Percentiles rank a stretch among this genome's conserved stretches.
Conservation (phyloP, 2,888 invertebrate species). For the Dicyrtomina minuta region DNA sequence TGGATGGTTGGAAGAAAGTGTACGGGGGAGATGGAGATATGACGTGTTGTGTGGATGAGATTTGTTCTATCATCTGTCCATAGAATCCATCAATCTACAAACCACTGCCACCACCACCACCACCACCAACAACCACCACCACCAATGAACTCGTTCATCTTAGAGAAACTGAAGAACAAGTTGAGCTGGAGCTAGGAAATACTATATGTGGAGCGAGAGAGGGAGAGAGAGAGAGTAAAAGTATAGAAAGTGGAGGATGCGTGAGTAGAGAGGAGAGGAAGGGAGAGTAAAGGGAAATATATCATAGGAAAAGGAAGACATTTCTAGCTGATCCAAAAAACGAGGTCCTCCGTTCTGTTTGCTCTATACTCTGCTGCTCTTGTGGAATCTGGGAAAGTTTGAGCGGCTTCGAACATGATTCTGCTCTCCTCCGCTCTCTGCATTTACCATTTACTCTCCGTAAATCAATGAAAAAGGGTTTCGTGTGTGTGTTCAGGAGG, state of each 20-base stretch:
- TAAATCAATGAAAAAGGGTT: conserved; percentile 7
- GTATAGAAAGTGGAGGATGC: background rate
- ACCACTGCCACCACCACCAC: too few species aligned
- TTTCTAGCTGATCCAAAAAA: background rate
- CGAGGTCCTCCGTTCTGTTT: conserved; percentile 14
- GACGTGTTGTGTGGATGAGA: conserved; percentile 13
- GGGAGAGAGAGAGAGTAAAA: background rate
- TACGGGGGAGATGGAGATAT: background rate
- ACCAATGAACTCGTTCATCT: too few species aligned
- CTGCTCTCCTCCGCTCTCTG: background rate
- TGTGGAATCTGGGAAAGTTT: background rate
- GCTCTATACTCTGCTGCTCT: background rate
- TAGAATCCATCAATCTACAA: too few species aligned
- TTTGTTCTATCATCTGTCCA: conserved; percentile 4
- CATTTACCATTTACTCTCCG: background rate
- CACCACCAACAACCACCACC: too few species aligned
- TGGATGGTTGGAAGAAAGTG: background rate
- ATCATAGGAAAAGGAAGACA: too few species aligned
- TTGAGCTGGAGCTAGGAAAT: too few species aligned
- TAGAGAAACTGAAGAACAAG: too few species aligned
- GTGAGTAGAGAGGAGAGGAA: background rate
- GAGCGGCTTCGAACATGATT: background rate
- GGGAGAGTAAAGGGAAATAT: background rate
- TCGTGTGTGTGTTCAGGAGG: background rate
- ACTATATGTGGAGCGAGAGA: too few species aligned